Conservation (phyloP, 2,797 vertebrate genomes). For the Phrynocephalus forsythii region DNA sequence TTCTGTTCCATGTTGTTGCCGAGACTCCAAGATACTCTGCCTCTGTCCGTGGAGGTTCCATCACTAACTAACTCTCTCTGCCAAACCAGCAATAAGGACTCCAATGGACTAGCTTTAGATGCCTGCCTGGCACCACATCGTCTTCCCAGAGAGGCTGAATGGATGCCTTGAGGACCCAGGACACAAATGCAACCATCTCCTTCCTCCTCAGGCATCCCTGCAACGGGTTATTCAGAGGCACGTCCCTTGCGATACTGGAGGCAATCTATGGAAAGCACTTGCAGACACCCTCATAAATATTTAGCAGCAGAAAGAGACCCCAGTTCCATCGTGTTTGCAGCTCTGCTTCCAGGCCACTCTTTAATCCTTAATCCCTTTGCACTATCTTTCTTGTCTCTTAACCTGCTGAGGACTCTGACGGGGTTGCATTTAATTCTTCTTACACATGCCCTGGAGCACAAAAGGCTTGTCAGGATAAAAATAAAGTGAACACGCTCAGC, state of each 20-base stretch:
- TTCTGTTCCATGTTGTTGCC: no score
- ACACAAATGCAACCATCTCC: no score
- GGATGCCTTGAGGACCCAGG: not conserved
- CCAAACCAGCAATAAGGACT: not conserved
- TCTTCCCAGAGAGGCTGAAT: not conserved
- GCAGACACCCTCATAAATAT: constrained; percentile 70
- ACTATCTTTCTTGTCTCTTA: constrained; percentile 72
- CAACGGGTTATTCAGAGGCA: not conserved
- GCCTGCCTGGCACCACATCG: not conserved
- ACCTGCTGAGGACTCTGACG: constrained; percentile 72
- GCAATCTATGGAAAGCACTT: not conserved
- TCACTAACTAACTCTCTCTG: not conserved
- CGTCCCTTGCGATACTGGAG: not conserved
- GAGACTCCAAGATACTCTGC: not conserved
- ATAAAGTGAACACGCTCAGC: constrained; percentile 70
- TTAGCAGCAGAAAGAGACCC: constrained; percentile 66
- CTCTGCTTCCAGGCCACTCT: constrained; percentile 57
- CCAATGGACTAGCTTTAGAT: not conserved
- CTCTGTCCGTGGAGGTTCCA: not conserved
- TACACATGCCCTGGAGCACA: constrained; percentile 72
- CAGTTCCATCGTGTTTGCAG: constrained; percentile 55
- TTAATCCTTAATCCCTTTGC: constrained; percentile 76
- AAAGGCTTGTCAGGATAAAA: constrained; percentile 74
- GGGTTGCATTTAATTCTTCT: constrained; percentile 76
- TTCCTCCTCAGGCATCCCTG: not conserved